Evolutionary conservation across 2,888 invertebrate genomes (phyloP).

Genomic region (Trachelus stipa): DNA sequence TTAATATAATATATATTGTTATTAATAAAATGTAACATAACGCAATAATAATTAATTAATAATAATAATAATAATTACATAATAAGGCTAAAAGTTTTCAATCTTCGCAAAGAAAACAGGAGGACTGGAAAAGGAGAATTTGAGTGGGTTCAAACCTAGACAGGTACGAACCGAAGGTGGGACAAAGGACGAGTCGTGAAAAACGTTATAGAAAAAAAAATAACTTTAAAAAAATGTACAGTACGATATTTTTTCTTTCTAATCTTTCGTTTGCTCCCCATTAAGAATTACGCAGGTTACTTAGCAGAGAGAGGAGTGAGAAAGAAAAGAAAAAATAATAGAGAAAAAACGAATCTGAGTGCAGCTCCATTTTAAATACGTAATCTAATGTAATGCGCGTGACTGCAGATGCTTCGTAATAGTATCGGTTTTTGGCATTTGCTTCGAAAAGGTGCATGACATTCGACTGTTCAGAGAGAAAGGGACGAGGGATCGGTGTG

Average conservation of each 20-base stretch:
- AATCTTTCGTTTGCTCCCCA: neutral
- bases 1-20: slow-evolving; percentile 64
- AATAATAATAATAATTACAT: slow-evolving; percentile 60
- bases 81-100: slow-evolving; percentile 52
- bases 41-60: slow-evolving; percentile 59
- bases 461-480: neutral
- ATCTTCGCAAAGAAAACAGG: slow-evolving; percentile 43
- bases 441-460: slow-evolving; percentile 1
- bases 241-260: slow-evolving; percentile 7
- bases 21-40: slow-evolving; percentile 66
- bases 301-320: slow-evolving; percentile 24
- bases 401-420: slow-evolving; percentile 4
- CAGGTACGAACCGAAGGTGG: neutral
- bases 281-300: neutral
- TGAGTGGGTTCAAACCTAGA: neutral
- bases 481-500: neutral
- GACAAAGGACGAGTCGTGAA: neutral
- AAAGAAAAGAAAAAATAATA: slow-evolving; percentile 23
- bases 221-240: slow-evolving; percentile 21
- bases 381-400: slow-evolving; percentile 22
- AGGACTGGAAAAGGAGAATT: neutral
- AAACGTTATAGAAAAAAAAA: slow-evolving; percentile 12
- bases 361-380: slow-evolving; percentile 19
- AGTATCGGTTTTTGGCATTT: slow-evolving; percentile 34
- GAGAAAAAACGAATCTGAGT: slow-evolving; percentile 12